Conservation (phyloP, 2,888 invertebrate genomes). For the Cephus rjabovi region DNA sequence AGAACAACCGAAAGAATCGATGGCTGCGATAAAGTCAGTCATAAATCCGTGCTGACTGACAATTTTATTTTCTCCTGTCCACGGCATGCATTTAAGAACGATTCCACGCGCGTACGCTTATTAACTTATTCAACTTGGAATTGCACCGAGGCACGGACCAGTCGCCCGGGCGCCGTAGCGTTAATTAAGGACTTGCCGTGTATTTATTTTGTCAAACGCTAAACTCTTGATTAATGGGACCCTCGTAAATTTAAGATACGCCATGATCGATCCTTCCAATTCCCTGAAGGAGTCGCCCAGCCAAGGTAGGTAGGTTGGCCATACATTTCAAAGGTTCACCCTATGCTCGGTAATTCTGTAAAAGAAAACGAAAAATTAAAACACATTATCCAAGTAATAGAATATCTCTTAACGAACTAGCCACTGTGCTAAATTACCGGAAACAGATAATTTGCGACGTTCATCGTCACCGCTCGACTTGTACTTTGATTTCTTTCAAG, state of each 20-base stretch:
- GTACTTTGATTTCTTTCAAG: background rate
- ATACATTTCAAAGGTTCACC: background rate
- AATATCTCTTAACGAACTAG: background rate
- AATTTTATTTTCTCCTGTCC: background rate
- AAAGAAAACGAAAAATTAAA: background rate
- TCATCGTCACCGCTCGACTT: background rate
- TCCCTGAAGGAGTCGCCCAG: background rate
- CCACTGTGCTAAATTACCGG: background rate
- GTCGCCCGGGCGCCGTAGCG: constrained; percentile 5
- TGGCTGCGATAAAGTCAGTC: background rate
- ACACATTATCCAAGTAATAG: background rate
- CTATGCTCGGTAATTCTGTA: background rate
- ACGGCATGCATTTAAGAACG: background rate
- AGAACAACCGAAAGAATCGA: background rate
- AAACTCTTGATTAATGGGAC: constrained; percentile 35
- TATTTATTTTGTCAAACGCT: constrained; percentile 41
- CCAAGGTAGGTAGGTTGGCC: no score
- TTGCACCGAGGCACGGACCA: constrained; percentile 15
- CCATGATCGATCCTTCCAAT: background rate
- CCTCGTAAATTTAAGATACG: constrained; percentile 30
- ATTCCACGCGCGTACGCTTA: constrained; percentile 17
- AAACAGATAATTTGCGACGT: background rate
- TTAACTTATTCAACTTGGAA: constrained; percentile 31
- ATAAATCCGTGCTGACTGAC: constrained; percentile 1
- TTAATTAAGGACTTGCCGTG: constrained; percentile 35